A percentile compares a stretch with the other conserved stretches of the same genome.
phyloP scores from a whole-genome alignment of 2,797 vertebrate genomes.

The Phataginus tetradactyla region DNA sequence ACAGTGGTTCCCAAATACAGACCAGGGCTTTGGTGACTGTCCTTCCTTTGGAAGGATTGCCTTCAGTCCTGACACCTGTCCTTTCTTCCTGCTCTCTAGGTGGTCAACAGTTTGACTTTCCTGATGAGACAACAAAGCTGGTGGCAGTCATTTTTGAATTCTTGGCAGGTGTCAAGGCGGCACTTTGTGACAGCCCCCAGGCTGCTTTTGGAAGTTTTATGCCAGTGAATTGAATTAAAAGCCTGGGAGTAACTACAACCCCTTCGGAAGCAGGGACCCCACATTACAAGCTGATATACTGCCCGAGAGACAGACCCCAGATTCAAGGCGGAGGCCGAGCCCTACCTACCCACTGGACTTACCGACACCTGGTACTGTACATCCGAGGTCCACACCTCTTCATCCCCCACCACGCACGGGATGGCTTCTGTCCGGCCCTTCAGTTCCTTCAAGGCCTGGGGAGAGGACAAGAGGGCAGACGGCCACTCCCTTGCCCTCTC shows the following conservation, averaged over 20 bases:
- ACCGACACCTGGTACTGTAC: slow-evolving; percentile 94
- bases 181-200: background rate
- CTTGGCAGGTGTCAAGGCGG: background rate
- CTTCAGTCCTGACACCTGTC: background rate
- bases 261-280: background rate
- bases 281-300: rapidly evolving
- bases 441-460: slow-evolving; percentile 89
- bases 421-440: slow-evolving; percentile 92
- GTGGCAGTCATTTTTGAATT: background rate
- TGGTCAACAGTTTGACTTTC: background rate
- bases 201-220: background rate
- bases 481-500: background rate
- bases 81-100: background rate
- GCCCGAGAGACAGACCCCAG: background rate
- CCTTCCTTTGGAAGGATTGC: background rate
- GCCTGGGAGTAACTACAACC: rapidly evolving
- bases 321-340: background rate
- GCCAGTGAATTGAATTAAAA: rapidly evolving
- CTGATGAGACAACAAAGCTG: background rate
- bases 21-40: background rate
- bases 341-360: slow-evolving; percentile 32
- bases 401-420: slow-evolving; percentile 94
- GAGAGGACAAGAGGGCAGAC: rapidly evolving
- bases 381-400: slow-evolving; percentile 93
- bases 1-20: background rate